Percentiles rank a stretch among this genome's conserved stretches.
Evolutionary conservation across 2,888 invertebrate genomes (phyloP).

Genomic region (Drepana falcataria): DNA sequence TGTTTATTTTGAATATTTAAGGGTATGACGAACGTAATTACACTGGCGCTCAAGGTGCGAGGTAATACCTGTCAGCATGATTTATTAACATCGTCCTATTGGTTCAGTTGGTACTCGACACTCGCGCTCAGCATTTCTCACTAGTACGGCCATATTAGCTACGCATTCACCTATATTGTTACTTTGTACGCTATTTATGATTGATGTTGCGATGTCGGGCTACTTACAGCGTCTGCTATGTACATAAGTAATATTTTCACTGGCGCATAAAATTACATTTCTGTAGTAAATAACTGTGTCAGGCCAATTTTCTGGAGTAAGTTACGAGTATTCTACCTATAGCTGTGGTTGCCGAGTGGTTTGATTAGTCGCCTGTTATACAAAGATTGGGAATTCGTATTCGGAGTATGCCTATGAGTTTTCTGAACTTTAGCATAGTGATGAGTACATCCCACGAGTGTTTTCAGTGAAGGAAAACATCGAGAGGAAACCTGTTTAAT

Average conservation of each 20-base stretch:
- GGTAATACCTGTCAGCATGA: conserved; percentile 74
- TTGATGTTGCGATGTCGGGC: conserved; percentile 24
- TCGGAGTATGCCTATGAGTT: no score
- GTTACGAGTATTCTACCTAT: background rate
- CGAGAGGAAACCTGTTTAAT: no score
- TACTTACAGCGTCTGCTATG: background rate
- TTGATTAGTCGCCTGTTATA: no score
- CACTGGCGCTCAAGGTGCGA: conserved; percentile 48
- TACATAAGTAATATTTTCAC: background rate
- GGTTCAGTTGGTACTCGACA: conserved; percentile 19
- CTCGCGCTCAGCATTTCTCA: conserved; percentile 11
- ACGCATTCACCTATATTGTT: conserved; percentile 6
- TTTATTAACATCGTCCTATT: conserved; percentile 62
- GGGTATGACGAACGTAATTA: conserved; percentile 44
- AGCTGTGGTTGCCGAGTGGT: no score
- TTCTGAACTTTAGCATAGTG: no score
- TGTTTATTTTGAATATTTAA: conserved; percentile 40
- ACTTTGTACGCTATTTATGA: conserved; percentile 20
- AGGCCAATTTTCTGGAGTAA: background rate
- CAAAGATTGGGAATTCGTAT: no score
- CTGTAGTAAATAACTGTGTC: background rate
- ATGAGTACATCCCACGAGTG: no score
- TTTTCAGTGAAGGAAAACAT: no score
- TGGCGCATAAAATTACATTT: background rate
- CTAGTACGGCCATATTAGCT: conserved; percentile 7